These are phyloP conservation scores for Aramus guarauna DNA, from an alignment of 2,113 vertebrate species.

Conservation along the genomic window DNA sequence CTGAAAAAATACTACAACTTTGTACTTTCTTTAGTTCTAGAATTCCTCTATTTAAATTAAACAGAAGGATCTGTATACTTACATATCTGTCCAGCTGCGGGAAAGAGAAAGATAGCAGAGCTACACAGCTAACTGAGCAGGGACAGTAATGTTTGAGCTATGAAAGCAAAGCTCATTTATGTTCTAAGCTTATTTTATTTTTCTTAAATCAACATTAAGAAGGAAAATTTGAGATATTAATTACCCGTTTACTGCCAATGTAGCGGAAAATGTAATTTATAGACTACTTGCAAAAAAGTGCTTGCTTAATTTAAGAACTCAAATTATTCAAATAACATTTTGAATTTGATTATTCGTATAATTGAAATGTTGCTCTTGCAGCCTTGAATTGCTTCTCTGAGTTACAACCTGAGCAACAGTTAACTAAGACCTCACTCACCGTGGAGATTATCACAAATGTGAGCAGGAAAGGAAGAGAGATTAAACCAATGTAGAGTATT, in stretches of 20 bases:
- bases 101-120: slow-evolving; percentile 16
- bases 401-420: slow-evolving; percentile 69
- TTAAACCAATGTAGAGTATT: not conserved
- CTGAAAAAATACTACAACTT: not conserved
- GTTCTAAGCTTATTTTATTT: slow-evolving; percentile 76
- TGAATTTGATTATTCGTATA: slow-evolving; percentile 88
- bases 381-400: slow-evolving; percentile 71
- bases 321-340: slow-evolving; percentile 93
- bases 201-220: slow-evolving; percentile 87
- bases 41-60: not conserved
- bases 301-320: slow-evolving; percentile 87
- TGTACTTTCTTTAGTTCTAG: not conserved
- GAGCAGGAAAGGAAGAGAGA: not conserved
- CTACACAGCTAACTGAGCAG: slow-evolving; percentile 9
- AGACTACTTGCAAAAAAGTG: slow-evolving; percentile 82
- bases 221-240: slow-evolving; percentile 92
- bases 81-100: not conserved
- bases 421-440: slow-evolving; percentile 68
- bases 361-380: slow-evolving; percentile 77
- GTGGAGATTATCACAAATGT: not conserved
- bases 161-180: slow-evolving; percentile 69
- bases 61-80: not conserved
- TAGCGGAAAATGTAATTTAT: slow-evolving; percentile 98
- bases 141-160: slow-evolving; percentile 53
- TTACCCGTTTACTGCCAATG: slow-evolving; percentile 96